Base-by-base conservation (phyloP, 2,888 invertebrate species). In the Yponomeuta malinellus region DNA sequence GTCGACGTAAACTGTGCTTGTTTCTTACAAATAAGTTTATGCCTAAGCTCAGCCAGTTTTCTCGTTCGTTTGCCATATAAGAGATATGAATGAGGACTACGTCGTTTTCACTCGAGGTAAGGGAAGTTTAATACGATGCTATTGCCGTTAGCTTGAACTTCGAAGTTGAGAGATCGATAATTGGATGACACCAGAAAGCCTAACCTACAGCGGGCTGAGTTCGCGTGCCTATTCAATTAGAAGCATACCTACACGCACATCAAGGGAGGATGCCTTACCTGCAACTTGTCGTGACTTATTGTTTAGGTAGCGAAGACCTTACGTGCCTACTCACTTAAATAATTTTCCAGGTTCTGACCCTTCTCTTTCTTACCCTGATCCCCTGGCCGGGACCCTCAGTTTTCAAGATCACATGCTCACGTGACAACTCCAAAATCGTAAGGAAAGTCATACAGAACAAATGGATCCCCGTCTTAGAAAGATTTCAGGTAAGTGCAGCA, bases 51-150 rank as follows among this genome's bases (percentile, higher is more conserved):
- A 69, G 43, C 79, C 75, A 81, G 79, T 85, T 89, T 90, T 78
- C 81, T 82, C 81, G 78, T 83, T 75, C 79, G 83, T 83, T 82
- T 84, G 90, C 79, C 80, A 83, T 75, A 86, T 84, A 90, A 88
- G 85, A 91, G 94, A 94, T 96, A 96, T 97, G 97, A 96, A 97
- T 97, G 96, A 96, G 95, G 96, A 94, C 96, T 94, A 96, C 96
- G 93, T 95, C 94, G 94, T 94, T 96, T 90, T 95, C 96, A 89
- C 93, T 96, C 93, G 95, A 96, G 96, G 97, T 96, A 93, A 94
- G 93, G 79, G 52, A 15, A 59, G 52, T 59, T 73, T 63, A 59
- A 63, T 69, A 73, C 71, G 72, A 70, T 72, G 71, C 71, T 69
- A 67, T 66, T 72, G 71, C 73, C 74, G 74, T 78, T 79, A 33